Conservation (phyloP, 2,888 invertebrate genomes). For the Rhopalosiphum nymphaeae region DNA sequence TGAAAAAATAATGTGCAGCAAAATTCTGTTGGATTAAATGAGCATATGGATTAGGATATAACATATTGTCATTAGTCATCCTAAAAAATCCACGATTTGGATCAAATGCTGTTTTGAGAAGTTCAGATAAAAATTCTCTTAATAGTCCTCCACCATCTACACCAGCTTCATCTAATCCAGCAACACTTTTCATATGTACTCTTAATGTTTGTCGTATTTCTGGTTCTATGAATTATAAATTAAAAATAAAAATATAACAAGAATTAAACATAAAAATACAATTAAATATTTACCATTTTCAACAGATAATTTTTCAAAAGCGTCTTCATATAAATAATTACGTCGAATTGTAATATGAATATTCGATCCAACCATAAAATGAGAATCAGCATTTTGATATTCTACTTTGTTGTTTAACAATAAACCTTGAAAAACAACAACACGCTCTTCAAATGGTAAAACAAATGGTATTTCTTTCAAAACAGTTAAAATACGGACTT, state of each 20-base stretch:
- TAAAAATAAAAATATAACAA: constrained; percentile 16
- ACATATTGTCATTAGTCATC: constrained; percentile 89
- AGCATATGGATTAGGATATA: constrained; percentile 97
- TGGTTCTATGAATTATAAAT: constrained; percentile 76
- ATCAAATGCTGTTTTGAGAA: constrained; percentile 95
- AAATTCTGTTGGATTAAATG: constrained; percentile 87
- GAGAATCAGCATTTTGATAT: constrained; percentile 81
- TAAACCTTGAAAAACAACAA: constrained; percentile 85
- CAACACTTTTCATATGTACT: constrained; percentile 90
- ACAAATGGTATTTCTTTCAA: constrained; percentile 94
- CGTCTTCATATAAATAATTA: constrained; percentile 97
- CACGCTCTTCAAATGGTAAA: constrained; percentile 90
- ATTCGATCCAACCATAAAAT: constrained; percentile 82
- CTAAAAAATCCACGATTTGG: constrained; percentile 95
- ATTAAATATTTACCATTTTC: constrained; percentile 80
- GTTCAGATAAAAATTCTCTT: constrained; percentile 93
- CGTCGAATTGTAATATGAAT: constrained; percentile 85
- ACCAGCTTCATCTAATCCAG: constrained; percentile 94
- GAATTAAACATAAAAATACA: background rate
- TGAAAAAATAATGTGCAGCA: constrained; percentile 91
- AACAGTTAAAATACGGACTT: constrained; percentile 88
- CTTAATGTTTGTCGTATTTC: constrained; percentile 87
- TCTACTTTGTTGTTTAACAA: constrained; percentile 78
- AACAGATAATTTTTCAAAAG: constrained; percentile 91
- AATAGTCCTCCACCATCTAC: constrained; percentile 98